Evolutionary conservation across 2,888 invertebrate genomes (phyloP).

Genomic region (Apocheima hispidaria): DNA sequence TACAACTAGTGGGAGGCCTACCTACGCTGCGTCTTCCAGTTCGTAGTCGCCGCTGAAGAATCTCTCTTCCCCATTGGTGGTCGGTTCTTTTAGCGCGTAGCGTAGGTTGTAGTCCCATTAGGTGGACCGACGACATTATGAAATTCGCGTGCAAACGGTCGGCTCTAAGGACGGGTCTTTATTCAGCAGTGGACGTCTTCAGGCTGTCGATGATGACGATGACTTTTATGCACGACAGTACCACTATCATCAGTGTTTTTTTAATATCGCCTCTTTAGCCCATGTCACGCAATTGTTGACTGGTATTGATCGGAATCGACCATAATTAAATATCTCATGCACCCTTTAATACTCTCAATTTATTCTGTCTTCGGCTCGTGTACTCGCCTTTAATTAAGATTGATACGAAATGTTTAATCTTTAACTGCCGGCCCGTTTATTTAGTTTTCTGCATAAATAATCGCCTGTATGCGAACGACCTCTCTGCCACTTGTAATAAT

Average conservation of each 20-base stretch:
- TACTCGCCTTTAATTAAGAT: slow-evolving; percentile 80
- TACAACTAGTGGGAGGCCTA: too few relatives aligned
- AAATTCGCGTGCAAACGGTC: too few relatives aligned
- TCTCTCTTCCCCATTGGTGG: too few relatives aligned
- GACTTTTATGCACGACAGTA: slow-evolving; percentile 52
- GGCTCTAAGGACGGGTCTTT: too few relatives aligned
- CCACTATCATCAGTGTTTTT: slow-evolving; percentile 53
- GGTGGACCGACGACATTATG: too few relatives aligned
- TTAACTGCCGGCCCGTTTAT: slow-evolving; percentile 51
- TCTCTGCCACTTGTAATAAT: slow-evolving; percentile 21
- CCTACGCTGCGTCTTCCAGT: too few relatives aligned
- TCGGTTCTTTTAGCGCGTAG: too few relatives aligned
- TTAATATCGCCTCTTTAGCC: slow-evolving; percentile 66
- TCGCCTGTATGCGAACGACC: slow-evolving; percentile 60
- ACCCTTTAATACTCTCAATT: slow-evolving; percentile 78
- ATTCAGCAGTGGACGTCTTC: too few relatives aligned
- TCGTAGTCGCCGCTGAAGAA: too few relatives aligned
- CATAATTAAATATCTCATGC: slow-evolving; percentile 83
- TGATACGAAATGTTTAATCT: slow-evolving; percentile 71
- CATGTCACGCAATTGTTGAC: slow-evolving; percentile 76
- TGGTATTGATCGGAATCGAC: slow-evolving; percentile 74
- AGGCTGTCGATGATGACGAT: too few relatives aligned
- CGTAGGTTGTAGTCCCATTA: too few relatives aligned
- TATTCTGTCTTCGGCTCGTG: slow-evolving; percentile 70
- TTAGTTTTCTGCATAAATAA: slow-evolving; percentile 47